Evolutionary conservation across 1,140 invertebrate species (phyloP).

Genomic region (Branchinecta lynchi): DNA sequence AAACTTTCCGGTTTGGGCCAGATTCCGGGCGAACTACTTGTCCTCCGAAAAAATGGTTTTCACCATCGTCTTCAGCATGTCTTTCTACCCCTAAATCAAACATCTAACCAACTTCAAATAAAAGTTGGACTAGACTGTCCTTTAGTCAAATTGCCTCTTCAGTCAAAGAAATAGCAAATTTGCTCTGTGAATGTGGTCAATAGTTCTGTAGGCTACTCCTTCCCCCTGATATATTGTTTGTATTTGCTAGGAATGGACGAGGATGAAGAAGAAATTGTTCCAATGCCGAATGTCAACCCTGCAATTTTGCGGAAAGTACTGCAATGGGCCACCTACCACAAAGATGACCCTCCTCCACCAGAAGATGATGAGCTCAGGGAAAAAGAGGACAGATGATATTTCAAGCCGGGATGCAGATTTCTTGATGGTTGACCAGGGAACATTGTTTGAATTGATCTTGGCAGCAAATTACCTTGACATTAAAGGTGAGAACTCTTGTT

Average conservation of each 20-base stretch:
- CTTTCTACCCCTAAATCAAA: too few species aligned
- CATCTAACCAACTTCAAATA: too few species aligned
- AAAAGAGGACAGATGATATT: constrained; percentile 95
- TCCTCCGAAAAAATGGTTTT: too few species aligned
- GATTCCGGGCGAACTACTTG: too few species aligned
- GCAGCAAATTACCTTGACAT: constrained; percentile 98
- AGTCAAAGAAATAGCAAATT: too few species aligned
- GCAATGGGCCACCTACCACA: constrained; percentile 39
- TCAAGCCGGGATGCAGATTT: constrained; percentile 98
- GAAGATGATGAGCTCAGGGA: constrained; percentile 98
- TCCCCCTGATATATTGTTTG: not conserved
- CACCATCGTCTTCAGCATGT: too few species aligned
- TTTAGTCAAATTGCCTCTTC: too few species aligned
- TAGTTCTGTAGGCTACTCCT: too few species aligned
- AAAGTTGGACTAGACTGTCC: too few species aligned
- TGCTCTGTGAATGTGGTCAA: too few species aligned
- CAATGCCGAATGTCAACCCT: constrained; percentile 94
- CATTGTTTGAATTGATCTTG: constrained; percentile 82
- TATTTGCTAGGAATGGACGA: constrained; percentile 68
- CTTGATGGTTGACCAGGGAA: constrained; percentile 91
- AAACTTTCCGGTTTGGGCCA: too few species aligned
- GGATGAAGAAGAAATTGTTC: constrained; percentile 85
- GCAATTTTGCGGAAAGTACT: constrained; percentile 80
- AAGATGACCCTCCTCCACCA: constrained; percentile 79
- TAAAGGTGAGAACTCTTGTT: constrained; percentile 48